phyloP scores from a whole-genome alignment of 1,140 invertebrate genomes.

The Aphidius ervi region DNA sequence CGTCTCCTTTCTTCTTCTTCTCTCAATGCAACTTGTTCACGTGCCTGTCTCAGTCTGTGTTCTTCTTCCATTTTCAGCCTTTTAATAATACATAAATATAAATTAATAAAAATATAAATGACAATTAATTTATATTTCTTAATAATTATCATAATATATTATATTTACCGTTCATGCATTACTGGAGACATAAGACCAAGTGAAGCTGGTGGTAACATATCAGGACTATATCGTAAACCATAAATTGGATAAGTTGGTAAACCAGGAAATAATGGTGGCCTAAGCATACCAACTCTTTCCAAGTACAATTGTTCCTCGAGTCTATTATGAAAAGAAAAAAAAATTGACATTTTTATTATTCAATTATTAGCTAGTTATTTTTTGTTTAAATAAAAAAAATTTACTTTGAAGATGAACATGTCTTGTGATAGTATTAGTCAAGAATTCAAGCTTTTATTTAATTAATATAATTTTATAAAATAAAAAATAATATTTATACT shows the following conservation, averaged over 20 bases:
- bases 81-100: constrained; percentile 25
- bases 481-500: too few relatives aligned
- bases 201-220: constrained; percentile 53
- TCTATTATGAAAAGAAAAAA: constrained; percentile 33
- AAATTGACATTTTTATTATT: background rate
- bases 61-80: constrained; percentile 66
- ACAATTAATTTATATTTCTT: background rate
- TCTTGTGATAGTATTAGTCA: too few relatives aligned
- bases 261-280: constrained; percentile 58
- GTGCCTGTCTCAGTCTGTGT: constrained; percentile 56
- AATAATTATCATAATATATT: background rate
- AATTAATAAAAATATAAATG: constrained; percentile 1
- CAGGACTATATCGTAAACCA: constrained; percentile 54
- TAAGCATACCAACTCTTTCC: constrained; percentile 69
- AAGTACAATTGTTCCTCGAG: constrained; percentile 75
- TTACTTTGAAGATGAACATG: too few relatives aligned
- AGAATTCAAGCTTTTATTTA: too few relatives aligned
- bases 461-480: too few relatives aligned
- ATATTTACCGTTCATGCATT: constrained; percentile 58
- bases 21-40: constrained; percentile 51
- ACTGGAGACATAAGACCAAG: constrained; percentile 54
- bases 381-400: too few relatives aligned
- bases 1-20: constrained; percentile 57
- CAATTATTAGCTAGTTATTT: too few relatives aligned
- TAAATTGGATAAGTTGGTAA: constrained; percentile 56